Evolutionary conservation across 2,113 vertebrate species (phyloP), one percentile per base, ranked within the genome.

Genomic region (Siphamia tubifer): DNA sequence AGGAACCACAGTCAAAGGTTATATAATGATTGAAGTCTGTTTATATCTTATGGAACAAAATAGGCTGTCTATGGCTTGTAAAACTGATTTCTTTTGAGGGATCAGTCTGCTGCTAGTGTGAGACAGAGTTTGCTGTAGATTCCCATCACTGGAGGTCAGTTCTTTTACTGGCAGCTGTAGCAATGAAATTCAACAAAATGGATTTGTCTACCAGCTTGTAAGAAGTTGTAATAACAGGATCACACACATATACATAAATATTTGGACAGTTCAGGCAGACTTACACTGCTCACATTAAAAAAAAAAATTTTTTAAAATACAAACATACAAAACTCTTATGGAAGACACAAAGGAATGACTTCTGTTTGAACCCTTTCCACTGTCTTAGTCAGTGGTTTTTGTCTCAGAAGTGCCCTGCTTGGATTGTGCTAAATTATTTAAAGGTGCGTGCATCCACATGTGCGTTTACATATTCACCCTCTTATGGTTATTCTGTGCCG

Each of bases 151-250:
- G 43, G 12, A 53, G 66, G 42, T 68, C 34, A 35, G 45, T 10
- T 43, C n/a, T 51, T 65, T 75, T 70, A 40, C 60, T 38, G 67
- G 76, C 65, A 71, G 61, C 62, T 67, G 72, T 28, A 16, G 56
- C 38, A 8, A 16, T 32, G 27, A 13, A 47, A 47, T 39, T 30
- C 25, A 28, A 44, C 31, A 64, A 62, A 67, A 61, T 35, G 15
- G 73, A 71, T 72, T 82, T 39, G 64, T 71, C 43, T 69, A 8
- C 1, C 10, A 43, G 49, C 35, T 28, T 30, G 39, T 77, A 54
- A 68, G 75, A 78, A 42, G 56, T 54, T 55, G 64, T 11, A 19
- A 57, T 16, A 43, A 64, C 42, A 36, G 38, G 21, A 61, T 70
- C 44, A 20, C 25, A n/a, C 42, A n/a, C 55, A 47, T 30, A 40